Base-by-base conservation (phyloP, 1,140 invertebrate genomes). In the Aphelinus certus region DNA sequence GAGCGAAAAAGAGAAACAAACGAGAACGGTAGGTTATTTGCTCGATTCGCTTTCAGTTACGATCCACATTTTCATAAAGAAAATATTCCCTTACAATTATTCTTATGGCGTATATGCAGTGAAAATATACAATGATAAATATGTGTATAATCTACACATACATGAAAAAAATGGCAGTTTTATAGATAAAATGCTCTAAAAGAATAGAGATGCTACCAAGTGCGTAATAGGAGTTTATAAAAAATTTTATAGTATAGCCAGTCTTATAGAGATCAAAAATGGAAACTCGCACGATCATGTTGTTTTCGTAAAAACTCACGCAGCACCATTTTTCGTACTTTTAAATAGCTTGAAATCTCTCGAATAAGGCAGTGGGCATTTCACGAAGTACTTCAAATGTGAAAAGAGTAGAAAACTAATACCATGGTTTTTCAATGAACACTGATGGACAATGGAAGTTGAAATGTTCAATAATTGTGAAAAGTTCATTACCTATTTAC, bases 91-190 rank as follows among this genome's bases (percentile, higher is more conserved):
- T 75, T 75, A 75, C 56, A 48, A 63, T 75, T 75, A 75, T 10
- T 63, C 64, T 55, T 75, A 75, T 75, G 73, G 73, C 73, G 63
- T 69, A 69, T 43, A 70, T 49, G 53, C 65, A 53, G 60, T 55
- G 66, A 2, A 64, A 75, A 75, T 69, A 49, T 75, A 69, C 66
- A 75, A 56, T 53, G 10, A 67, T 67, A 67, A 67, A 66, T 57
- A 58, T 58, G 55, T 62, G 43, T 58, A 10, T 58, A 60, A 48
- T 65, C 2, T 43, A 49, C 45, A 47, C 47, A 65, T 65, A n/a
- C 85, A 81, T 83, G 75, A 79, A 76, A 81, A 81, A 80, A 80
- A 83, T 84, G 82, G 82, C 83, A 85, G 83, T 84, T 84, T 77
- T 58, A 76, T 81, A 82, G 48, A 68, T 4, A 6, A 60, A 60